phyloP scores from a whole-genome alignment of 2,797 vertebrate genomes.

The Bryconaethiops microstoma region DNA sequence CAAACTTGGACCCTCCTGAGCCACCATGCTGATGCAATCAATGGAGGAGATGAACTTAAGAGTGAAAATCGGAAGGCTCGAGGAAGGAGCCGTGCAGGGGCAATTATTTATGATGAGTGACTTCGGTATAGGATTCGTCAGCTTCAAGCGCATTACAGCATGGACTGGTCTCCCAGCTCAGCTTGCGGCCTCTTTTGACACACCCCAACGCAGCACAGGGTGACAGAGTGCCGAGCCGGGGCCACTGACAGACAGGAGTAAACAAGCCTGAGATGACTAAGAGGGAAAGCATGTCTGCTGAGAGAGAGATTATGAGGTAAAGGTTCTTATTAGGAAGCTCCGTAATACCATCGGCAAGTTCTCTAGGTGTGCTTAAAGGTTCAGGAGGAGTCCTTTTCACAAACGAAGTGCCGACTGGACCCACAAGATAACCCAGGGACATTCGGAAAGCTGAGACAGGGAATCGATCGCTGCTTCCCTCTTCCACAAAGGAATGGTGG shows the following conservation, averaged over 20 bases:
- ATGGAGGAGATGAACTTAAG: slow-evolving; percentile 12
- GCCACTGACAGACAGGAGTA: slow-evolving; percentile 12
- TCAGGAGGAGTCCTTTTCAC: background rate
- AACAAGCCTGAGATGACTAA: slow-evolving; percentile 23
- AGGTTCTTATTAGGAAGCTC: background rate
- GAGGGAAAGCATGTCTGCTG: background rate
- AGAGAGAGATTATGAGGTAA: background rate
- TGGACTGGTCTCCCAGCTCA: slow-evolving; percentile 27
- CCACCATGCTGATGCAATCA: background rate
- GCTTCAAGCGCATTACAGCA: slow-evolving; percentile 33
- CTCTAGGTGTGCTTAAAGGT: slow-evolving; percentile 7
- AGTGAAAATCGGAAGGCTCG: background rate
- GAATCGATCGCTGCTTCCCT: background rate
- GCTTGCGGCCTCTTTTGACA: background rate
- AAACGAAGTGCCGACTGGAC: background rate
- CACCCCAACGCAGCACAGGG: slow-evolving; percentile 15
- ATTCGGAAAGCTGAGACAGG: background rate
- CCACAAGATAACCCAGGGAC: background rate
- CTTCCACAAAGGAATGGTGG: background rate
- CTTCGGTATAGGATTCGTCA: slow-evolving; percentile 43
- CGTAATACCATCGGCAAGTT: background rate
- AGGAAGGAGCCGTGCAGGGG: background rate
- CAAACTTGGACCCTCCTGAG: background rate
- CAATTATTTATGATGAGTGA: slow-evolving; percentile 43
- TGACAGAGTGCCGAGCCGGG: slow-evolving; percentile 21